phyloP scores from a whole-genome alignment of 2,113 vertebrate species.

The Phocoena phocoena region DNA sequence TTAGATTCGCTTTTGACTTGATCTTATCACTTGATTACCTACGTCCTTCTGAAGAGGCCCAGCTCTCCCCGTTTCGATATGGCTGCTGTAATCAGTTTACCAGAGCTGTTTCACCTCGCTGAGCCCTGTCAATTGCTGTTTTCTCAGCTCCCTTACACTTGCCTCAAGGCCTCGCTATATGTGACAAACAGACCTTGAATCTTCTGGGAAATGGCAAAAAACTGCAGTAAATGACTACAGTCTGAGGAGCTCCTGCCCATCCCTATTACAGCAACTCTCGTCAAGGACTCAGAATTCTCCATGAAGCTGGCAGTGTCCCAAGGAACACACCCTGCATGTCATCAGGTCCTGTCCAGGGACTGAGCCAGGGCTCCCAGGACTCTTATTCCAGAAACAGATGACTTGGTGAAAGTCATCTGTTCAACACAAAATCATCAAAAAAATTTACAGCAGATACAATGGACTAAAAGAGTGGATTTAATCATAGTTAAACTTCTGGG shows the following conservation, averaged over 20 bases:
- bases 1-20: neutral
- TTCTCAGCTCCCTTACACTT: neutral
- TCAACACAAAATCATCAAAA: neutral
- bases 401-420: neutral
- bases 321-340: neutral
- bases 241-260: neutral
- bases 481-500: neutral
- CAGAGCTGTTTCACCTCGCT: fast-evolving
- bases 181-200: neutral
- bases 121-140: neutral
- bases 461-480: neutral
- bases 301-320: no score
- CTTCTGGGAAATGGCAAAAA: neutral
- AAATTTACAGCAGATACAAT: neutral
- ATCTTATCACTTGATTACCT: fast-evolving
- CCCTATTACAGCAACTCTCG: fast-evolving
- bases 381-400: neutral
- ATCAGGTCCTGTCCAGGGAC: neutral
- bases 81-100: fast-evolving
- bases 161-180: neutral
- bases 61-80: fast-evolving
- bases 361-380: neutral
- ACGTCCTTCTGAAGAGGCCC: neutral
- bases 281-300: neutral
- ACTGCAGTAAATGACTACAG: fast-evolving